These are phyloP conservation scores for Luffia ferchaultella DNA, from an alignment of 2,888 invertebrate genomes.

Conservation along the genomic window DNA sequence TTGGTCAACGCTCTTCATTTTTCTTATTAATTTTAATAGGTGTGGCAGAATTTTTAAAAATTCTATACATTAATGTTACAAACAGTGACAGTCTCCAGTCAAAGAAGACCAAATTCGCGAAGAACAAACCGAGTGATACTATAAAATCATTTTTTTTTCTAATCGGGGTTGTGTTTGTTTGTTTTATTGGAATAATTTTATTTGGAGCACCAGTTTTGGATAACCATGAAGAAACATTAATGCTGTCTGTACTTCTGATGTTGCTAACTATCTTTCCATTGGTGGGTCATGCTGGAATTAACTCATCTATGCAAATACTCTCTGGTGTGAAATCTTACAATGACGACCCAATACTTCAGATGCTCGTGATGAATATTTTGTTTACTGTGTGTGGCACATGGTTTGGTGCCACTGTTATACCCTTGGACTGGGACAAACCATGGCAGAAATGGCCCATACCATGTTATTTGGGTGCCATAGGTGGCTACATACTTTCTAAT, in stretches of 20 bases:
- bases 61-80: constrained; percentile 37
- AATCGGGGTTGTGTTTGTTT: constrained; percentile 51
- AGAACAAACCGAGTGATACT: constrained; percentile 50
- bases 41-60: constrained; percentile 64
- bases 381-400: constrained; percentile 78
- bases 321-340: constrained; percentile 56
- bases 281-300: constrained; percentile 68
- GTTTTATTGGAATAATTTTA: constrained; percentile 68
- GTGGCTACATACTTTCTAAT: constrained; percentile 68
- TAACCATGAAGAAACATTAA: constrained; percentile 72
- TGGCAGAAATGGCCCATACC: constrained; percentile 88
- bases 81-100: constrained; percentile 34
- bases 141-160: constrained; percentile 55
- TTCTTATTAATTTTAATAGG: constrained; percentile 48
- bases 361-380: constrained; percentile 65
- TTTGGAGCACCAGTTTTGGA: constrained; percentile 74
- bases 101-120: constrained; percentile 42
- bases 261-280: constrained; percentile 70
- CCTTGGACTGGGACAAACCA: constrained; percentile 89
- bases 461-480: constrained; percentile 72
- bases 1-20: constrained; percentile 64
- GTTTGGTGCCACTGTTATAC: constrained; percentile 86
- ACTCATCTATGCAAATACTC: constrained; percentile 59
- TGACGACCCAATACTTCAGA: constrained; percentile 59
- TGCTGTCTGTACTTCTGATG: constrained; percentile 70